Conservation (phyloP, 2,113 vertebrate genomes). For the Petroica traversi region DNA sequence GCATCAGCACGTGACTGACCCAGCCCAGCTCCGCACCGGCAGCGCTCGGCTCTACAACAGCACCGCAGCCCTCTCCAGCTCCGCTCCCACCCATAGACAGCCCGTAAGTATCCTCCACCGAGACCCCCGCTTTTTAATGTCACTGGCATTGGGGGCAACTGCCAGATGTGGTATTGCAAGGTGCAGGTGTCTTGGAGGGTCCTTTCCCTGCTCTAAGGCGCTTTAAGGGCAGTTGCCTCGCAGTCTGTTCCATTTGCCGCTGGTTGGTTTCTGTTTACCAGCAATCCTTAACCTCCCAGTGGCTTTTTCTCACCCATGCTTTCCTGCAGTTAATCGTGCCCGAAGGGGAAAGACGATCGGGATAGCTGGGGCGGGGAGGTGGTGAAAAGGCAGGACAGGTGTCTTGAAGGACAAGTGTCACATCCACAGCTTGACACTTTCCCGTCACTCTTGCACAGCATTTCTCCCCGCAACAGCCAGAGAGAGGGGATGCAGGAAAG, state of each 20-base stretch:
- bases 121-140: background rate
- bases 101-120: background rate
- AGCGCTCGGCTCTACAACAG: accelerated
- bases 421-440: background rate
- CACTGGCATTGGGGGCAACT: background rate
- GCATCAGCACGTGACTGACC: background rate
- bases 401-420: background rate
- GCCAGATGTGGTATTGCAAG: background rate
- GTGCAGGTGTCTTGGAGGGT: background rate
- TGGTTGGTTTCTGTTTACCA: background rate
- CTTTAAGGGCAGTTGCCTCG: background rate
- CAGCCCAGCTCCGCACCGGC: accelerated
- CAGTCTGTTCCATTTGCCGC: accelerated
- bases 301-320: background rate
- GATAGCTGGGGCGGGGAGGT: background rate
- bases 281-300: background rate
- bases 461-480: background rate
- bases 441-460: background rate
- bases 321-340: background rate
- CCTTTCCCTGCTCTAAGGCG: background rate
- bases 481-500: background rate
- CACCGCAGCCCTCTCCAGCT: background rate
- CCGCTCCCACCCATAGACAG: background rate
- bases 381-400: background rate
- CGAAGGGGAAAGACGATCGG: background rate